A percentile compares a stretch with the other conserved stretches of the same genome.
Evolutionary conservation across 2,888 invertebrate species (phyloP).

Genomic region (Lepidocyrtinus sp.): DNA sequence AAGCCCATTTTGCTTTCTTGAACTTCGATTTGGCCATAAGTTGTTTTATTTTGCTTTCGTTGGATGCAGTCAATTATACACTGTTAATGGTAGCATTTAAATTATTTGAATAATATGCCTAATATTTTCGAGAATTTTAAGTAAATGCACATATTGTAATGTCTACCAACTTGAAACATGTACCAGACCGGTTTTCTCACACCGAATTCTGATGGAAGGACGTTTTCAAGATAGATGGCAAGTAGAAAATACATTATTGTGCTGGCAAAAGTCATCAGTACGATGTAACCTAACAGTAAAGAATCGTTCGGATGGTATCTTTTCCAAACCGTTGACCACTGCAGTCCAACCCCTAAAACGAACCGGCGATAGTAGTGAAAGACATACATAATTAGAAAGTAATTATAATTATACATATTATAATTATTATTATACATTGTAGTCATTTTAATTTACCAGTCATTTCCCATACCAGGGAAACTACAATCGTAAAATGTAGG

Average conservation of each 20-base stretch:
- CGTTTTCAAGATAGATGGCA: slow-evolving; percentile 78
- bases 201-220: slow-evolving; percentile 81
- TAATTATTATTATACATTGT: too few species aligned
- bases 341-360: slow-evolving; percentile 71
- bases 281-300: slow-evolving; percentile 71
- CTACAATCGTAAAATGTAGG: too few species aligned
- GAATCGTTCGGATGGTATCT: slow-evolving; percentile 71
- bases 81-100: too few species aligned
- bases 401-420: too few species aligned
- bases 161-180: slow-evolving; percentile 75
- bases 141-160: neutral
- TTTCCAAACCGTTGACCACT: slow-evolving; percentile 71
- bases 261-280: slow-evolving; percentile 62
- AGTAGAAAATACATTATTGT: slow-evolving; percentile 75
- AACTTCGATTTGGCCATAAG: neutral
- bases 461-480: too few species aligned
- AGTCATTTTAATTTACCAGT: neutral
- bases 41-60: neutral
- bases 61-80: too few species aligned
- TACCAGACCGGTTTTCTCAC: slow-evolving; percentile 80
- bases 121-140: neutral
- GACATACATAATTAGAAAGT: too few species aligned
- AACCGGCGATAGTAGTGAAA: neutral
- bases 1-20: neutral
- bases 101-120: too few species aligned